Percentiles rank a stretch among this genome's conserved stretches.
Evolutionary conservation across 1,140 invertebrate species (phyloP).

Genomic region (Centruroides sculpturatus): DNA sequence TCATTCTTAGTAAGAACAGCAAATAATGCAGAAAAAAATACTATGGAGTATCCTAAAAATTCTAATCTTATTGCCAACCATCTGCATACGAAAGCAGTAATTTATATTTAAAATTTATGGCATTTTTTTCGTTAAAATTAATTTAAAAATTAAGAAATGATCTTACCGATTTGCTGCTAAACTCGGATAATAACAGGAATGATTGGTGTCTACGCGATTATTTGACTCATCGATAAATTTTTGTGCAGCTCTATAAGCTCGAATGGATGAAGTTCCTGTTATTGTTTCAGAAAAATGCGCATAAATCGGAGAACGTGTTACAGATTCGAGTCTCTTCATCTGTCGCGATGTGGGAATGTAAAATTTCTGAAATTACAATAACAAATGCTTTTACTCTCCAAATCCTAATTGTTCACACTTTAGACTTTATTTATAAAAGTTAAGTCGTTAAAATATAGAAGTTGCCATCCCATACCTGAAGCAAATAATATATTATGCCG

Average conservation of each 20-base stretch:
- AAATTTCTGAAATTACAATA: slow-evolving; percentile 51
- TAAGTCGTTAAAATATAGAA: too few relatives aligned
- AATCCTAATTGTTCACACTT: background rate
- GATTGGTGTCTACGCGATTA: slow-evolving; percentile 47
- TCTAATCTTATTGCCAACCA: slow-evolving; percentile 31
- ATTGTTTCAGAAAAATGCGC: slow-evolving; percentile 94
- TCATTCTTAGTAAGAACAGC: slow-evolving; percentile 40
- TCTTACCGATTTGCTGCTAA: slow-evolving; percentile 20
- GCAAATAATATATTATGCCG: slow-evolving; percentile 71
- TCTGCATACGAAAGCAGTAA: slow-evolving; percentile 5
- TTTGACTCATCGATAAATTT: slow-evolving; percentile 27
- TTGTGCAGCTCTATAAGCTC: slow-evolving; percentile 30
- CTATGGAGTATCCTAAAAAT: slow-evolving; percentile 26
- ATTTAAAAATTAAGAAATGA: background rate
- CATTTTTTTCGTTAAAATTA: background rate
- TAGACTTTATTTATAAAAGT: too few relatives aligned
- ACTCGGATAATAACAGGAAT: slow-evolving; percentile 39
- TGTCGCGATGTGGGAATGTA: slow-evolving; percentile 89
- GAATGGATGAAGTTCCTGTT: slow-evolving; percentile 40
- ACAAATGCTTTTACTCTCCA: background rate
- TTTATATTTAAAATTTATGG: background rate
- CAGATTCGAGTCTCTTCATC: slow-evolving; percentile 85
- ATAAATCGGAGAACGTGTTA: slow-evolving; percentile 94
- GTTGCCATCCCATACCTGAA: slow-evolving; percentile 38
- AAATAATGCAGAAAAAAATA: slow-evolving; percentile 25